Conservation (phyloP, 2,888 invertebrate genomes). For the Drosophila peninsularis region DNA sequence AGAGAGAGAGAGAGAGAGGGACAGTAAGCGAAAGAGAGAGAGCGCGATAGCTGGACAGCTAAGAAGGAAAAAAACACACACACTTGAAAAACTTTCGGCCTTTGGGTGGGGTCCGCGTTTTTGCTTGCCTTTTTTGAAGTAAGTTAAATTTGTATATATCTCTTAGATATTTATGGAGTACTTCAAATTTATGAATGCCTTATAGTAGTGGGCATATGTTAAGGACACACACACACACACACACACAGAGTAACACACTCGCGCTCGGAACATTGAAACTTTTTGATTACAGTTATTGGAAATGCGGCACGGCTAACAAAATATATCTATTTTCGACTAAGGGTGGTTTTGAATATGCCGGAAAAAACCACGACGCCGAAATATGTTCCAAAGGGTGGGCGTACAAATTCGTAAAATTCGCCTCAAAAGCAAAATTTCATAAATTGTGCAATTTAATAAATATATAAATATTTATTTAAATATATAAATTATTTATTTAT, state of each 20-base stretch:
- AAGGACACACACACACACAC: neutral
- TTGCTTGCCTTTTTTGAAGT: conserved; percentile 34
- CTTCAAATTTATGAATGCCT: conserved; percentile 5
- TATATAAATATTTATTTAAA: neutral
- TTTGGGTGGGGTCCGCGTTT: conserved; percentile 69
- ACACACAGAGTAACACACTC: neutral
- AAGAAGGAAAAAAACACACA: conserved; percentile 29
- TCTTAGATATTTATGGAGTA: conserved; percentile 2
- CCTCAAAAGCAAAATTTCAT: neutral
- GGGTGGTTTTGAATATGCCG: conserved; percentile 57
- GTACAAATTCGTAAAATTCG: conserved; percentile 12
- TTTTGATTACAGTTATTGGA: conserved; percentile 51
- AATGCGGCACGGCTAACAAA: conserved; percentile 31
- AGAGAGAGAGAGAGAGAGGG: neutral
- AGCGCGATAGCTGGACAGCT: neutral
- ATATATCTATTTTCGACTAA: conserved; percentile 30
- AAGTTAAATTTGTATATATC: conserved; percentile 9
- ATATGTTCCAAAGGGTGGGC: conserved; percentile 60
- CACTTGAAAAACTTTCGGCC: conserved; percentile 69
- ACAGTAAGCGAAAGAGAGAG: conserved; percentile 5
- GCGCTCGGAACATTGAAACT: conserved; percentile 4
- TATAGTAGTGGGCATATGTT: conserved; percentile 2
- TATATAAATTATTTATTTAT: neutral
- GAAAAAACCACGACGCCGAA: conserved; percentile 48
- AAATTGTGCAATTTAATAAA: neutral